Conservation (phyloP, 2,888 invertebrate species). For the Platynereis dumerilii region DNA sequence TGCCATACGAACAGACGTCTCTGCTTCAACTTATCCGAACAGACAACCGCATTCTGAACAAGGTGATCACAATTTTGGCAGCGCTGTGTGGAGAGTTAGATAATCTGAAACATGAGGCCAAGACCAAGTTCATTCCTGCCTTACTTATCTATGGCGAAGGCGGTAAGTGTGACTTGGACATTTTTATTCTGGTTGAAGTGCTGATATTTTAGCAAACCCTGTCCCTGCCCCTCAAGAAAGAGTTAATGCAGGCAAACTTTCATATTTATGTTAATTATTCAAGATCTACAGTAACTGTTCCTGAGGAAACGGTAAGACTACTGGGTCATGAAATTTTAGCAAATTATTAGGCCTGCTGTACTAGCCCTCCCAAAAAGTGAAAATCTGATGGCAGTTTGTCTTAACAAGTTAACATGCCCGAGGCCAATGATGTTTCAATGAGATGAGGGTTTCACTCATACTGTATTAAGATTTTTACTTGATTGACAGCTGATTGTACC, state of each 20-base stretch:
- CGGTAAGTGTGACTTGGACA: slow-evolving; percentile 66
- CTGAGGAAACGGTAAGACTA: no score
- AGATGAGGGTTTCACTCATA: no score
- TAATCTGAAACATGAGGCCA: slow-evolving; percentile 73
- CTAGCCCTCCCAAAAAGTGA: no score
- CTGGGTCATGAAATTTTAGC: no score
- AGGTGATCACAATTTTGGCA: slow-evolving; percentile 77
- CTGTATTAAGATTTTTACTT: no score
- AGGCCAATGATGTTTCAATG: no score
- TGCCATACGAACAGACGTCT: slow-evolving; percentile 72
- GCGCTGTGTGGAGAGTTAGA: slow-evolving; percentile 80
- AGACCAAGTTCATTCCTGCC: slow-evolving; percentile 69
- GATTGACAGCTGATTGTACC: no score
- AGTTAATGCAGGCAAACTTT: neutral
- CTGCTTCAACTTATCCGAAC: slow-evolving; percentile 78
- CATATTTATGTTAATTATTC: neutral
- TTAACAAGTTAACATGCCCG: no score
- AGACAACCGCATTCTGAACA: slow-evolving; percentile 78
- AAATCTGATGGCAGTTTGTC: no score
- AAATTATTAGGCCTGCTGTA: no score
- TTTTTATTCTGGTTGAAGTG: no score
- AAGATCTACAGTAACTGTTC: no score
- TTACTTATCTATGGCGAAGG: slow-evolving; percentile 76
- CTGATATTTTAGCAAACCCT: neutral
- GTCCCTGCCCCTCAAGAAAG: neutral